phyloP scores from a whole-genome alignment of 2,888 invertebrate species.

The Cotesia congregata region DNA sequence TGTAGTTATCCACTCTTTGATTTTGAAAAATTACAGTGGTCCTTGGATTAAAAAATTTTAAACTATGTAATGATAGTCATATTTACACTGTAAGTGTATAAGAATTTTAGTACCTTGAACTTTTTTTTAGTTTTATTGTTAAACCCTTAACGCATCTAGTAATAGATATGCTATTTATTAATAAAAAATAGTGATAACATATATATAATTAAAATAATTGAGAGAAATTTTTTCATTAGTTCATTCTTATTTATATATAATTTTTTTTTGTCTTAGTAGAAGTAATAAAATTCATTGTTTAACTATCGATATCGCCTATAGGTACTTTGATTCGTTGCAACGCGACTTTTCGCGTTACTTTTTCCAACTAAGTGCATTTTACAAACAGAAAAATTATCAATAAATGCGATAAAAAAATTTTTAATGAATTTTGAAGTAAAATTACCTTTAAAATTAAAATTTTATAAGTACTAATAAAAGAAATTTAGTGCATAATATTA shows the following conservation, averaged over 20 bases:
- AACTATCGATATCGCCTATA: conserved; percentile 16
- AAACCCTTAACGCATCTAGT: conserved; percentile 31
- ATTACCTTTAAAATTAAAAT: conserved; percentile 14
- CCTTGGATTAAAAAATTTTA: conserved; percentile 59
- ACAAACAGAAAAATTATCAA: not conserved
- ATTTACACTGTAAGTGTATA: conserved; percentile 34
- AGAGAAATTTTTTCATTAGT: not conserved
- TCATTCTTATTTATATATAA: conserved; percentile 4
- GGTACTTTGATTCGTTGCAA: conserved; percentile 20
- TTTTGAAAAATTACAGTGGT: conserved; percentile 55
- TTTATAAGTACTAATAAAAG: conserved; percentile 36
- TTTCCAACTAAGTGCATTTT: not conserved
- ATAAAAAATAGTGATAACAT: conserved; percentile 40
- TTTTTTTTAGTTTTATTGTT: conserved; percentile 26
- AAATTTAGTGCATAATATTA: not conserved
- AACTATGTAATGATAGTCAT: conserved; percentile 38
- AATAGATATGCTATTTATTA: conserved; percentile 50
- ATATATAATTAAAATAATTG: conserved; percentile 26
- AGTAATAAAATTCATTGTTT: conserved; percentile 17
- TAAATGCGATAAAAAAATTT: not conserved
- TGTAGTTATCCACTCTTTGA: conserved; percentile 53
- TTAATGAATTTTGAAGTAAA: conserved; percentile 15
- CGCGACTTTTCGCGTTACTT: conserved; percentile 8
- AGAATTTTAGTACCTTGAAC: conserved; percentile 39
- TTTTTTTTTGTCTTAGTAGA: not conserved